These are phyloP conservation scores for Drosophila algonquin DNA, from an alignment of 2,888 invertebrate species.

Conservation along the genomic window DNA sequence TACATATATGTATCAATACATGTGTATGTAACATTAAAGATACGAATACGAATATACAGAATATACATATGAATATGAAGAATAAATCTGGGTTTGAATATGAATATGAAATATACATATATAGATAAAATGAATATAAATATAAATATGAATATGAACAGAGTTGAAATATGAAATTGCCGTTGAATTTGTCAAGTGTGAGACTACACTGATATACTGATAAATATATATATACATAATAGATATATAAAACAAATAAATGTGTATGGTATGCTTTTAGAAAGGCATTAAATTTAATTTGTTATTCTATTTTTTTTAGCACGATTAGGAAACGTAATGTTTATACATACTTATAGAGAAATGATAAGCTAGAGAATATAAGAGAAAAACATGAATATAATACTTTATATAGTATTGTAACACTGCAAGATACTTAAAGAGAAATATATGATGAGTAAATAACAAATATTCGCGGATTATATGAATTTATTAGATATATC, in stretches of 20 bases:
- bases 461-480: neutral
- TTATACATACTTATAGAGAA: constrained; percentile 29
- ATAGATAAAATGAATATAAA: constrained; percentile 30
- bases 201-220: constrained; percentile 20
- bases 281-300: constrained; percentile 47
- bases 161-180: constrained; percentile 37
- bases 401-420: no score
- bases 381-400: no score
- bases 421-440: constrained; percentile 5
- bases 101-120: constrained; percentile 1
- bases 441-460: constrained; percentile 18
- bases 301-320: constrained; percentile 64
- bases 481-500: no score
- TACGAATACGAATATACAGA: neutral
- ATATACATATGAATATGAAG: neutral
- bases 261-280: constrained; percentile 52
- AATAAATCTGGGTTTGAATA: neutral
- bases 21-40: constrained; percentile 12
- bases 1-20: neutral
- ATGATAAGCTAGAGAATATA: neutral
- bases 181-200: constrained; percentile 39
- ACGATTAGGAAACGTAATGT: constrained; percentile 57
- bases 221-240: constrained; percentile 11
- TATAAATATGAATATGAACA: constrained; percentile 39
- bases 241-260: constrained; percentile 6